A percentile compares a stretch with the other conserved stretches of the same genome.
Evolutionary conservation across 2,888 invertebrate genomes (phyloP).

Genomic region (Thera obeliscata): DNA sequence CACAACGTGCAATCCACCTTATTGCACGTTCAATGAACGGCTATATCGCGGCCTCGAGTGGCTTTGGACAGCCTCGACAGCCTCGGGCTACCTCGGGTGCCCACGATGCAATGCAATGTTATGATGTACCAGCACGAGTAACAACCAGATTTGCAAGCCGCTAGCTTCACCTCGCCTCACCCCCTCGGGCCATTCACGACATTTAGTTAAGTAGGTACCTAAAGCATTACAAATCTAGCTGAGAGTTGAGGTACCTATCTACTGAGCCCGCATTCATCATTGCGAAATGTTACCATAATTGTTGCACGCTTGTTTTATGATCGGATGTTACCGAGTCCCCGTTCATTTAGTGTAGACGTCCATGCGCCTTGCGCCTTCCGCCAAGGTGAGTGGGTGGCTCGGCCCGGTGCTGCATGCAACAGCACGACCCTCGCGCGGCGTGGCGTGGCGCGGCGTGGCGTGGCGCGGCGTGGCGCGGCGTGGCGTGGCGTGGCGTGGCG

Average conservation of each 20-base stretch:
- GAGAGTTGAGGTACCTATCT: too few relatives aligned
- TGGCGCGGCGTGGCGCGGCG: not conserved
- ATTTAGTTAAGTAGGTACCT: too few relatives aligned
- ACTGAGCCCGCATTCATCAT: not conserved
- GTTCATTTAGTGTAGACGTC: constrained; percentile 1
- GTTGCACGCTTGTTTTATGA: constrained; percentile 7
- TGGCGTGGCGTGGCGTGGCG: not conserved
- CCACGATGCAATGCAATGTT: too few relatives aligned
- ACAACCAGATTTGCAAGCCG: too few relatives aligned
- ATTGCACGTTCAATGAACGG: constrained; percentile 10
- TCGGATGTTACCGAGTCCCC: constrained; percentile 5
- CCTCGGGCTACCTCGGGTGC: too few relatives aligned
- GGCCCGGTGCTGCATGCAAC: not conserved
- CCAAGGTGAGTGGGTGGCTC: not conserved
- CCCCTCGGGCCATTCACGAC: too few relatives aligned
- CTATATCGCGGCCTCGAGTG: too few relatives aligned
- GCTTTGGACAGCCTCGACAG: too few relatives aligned
- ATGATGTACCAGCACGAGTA: too few relatives aligned
- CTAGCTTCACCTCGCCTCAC: too few relatives aligned
- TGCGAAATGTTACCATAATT: constrained; percentile 9
- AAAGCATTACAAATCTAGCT: too few relatives aligned
- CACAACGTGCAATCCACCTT: constrained; percentile 14
- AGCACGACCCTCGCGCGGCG: not conserved
- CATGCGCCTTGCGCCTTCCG: too few relatives aligned
- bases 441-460: not conserved